Conservation (phyloP, 2,113 vertebrate species). For the Ariopsis seemanni region DNA sequence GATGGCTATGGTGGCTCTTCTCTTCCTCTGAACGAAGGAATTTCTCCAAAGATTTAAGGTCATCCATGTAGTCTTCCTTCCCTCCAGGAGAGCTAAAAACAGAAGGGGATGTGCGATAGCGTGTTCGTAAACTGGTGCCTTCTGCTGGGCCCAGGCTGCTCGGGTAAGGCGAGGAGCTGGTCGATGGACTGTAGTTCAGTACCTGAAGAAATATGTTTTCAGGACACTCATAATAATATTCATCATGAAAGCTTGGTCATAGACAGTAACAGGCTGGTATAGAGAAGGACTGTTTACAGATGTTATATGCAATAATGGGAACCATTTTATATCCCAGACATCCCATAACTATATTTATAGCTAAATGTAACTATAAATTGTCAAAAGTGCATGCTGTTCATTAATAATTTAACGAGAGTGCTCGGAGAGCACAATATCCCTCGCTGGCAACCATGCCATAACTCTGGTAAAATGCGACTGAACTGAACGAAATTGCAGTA, state of each 20-base stretch:
- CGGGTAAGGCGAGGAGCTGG: slow-evolving; percentile 74
- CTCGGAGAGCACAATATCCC: too few species aligned
- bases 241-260: not conserved
- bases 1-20: slow-evolving; percentile 86
- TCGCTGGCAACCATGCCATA: too few species aligned
- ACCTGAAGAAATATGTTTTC: slow-evolving; percentile 65
- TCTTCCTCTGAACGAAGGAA: slow-evolving; percentile 88
- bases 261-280: not conserved
- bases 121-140: slow-evolving; percentile 76
- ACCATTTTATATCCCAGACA: not conserved
- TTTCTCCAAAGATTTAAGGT: slow-evolving; percentile 80
- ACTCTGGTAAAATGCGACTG: too few species aligned
- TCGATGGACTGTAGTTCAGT: slow-evolving; percentile 77
- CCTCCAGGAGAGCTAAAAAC: slow-evolving; percentile 85
- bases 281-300: too few species aligned
- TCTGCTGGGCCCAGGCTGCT: slow-evolving; percentile 79
- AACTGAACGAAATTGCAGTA: too few species aligned
- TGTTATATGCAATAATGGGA: not conserved
- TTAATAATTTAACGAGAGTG: not conserved
- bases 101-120: slow-evolving; percentile 84
- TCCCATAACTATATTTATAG: not conserved
- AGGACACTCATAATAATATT: not conserved
- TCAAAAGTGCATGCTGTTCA: not conserved
- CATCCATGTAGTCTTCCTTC: slow-evolving; percentile 89
- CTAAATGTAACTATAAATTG: not conserved